Evolutionary conservation across 2,888 invertebrate species (phyloP).

Genomic region (Norana najaformis): DNA sequence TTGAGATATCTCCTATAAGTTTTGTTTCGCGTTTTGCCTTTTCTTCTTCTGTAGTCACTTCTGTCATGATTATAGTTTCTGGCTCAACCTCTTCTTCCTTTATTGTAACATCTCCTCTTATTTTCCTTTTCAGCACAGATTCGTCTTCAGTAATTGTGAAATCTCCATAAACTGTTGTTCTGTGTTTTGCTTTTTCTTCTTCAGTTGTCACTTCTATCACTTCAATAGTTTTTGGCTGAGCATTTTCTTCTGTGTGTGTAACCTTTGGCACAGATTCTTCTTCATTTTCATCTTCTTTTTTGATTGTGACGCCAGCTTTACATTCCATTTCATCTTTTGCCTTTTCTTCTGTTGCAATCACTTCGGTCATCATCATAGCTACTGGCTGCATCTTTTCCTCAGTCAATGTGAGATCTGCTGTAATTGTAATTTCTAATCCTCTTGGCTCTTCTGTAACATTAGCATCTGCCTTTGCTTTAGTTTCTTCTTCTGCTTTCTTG

Average conservation of each 20-base stretch:
- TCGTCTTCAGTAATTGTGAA: background rate
- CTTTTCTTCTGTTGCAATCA: background rate
- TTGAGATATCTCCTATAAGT: too few relatives aligned
- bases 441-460: background rate
- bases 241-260: background rate
- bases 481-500: background rate
- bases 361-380: slow-evolving; percentile 16
- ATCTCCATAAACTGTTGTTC: background rate
- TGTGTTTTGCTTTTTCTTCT: background rate
- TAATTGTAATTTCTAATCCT: background rate
- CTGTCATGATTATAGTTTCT: background rate
- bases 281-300: background rate
- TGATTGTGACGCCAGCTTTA: background rate
- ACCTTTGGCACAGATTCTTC: background rate
- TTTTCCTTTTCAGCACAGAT: background rate
- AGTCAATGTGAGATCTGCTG: background rate
- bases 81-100: background rate
- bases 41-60: background rate
- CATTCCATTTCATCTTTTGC: background rate
- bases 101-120: background rate
- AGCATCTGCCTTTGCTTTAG: background rate
- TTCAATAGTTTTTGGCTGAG: background rate
- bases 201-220: background rate
- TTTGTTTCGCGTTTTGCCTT: too few relatives aligned
- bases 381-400: slow-evolving; percentile 20